Evolutionary conservation across 2,888 invertebrate genomes (phyloP), one percentile per base, ranked within the genome.

Genomic region (Tigriopus californicus): DNA sequence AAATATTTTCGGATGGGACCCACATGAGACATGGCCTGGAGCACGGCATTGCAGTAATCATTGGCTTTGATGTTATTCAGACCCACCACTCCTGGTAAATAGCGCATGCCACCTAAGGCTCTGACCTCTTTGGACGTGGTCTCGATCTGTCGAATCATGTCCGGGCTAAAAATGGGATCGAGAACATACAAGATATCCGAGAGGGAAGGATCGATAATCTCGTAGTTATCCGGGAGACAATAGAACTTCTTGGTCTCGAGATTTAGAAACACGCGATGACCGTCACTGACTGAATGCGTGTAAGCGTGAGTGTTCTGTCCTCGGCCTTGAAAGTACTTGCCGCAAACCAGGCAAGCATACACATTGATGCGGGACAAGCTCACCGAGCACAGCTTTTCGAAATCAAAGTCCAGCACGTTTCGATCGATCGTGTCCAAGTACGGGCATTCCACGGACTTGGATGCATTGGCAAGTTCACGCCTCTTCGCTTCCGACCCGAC

Each of bases 41-140:
- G 75, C 60, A 99, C 87, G 53, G 97, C 98, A 75, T 99, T 99
- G 70, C 97, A 97, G 70, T 99, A 99, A 72, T 99, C 98, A 73
- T 99, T 99, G 3, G 94, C 95, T 74, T 99, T 99, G 66, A 99
- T 99, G 71, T 99, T 99, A 70, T 99, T 99, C 54, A 99, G 76
- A 0, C 94, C 94, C 20, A 98, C 94, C 67, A 99, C 92, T 61
- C 94, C 98, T 2, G 97, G 97, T 69, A 89, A 80, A 71, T 99
- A 99, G 70, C 92, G 80, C 0, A 90, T 88, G 11, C 94, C 94
- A 73, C 98, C 95, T 64, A 91, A 92, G 0, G 98, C 95, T 67
- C 97, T 76, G 0, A 88, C 91, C 72, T 88, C 77, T 70, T 91
- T 94, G 8, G 82, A 80, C 67, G 79, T 82, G 12, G 71, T 72